A percentile compares a stretch with the other conserved stretches of the same genome.
These are phyloP conservation scores for Oncopodura yosiiana DNA, from an alignment of 1,140 invertebrate species.

Conservation along the genomic window DNA sequence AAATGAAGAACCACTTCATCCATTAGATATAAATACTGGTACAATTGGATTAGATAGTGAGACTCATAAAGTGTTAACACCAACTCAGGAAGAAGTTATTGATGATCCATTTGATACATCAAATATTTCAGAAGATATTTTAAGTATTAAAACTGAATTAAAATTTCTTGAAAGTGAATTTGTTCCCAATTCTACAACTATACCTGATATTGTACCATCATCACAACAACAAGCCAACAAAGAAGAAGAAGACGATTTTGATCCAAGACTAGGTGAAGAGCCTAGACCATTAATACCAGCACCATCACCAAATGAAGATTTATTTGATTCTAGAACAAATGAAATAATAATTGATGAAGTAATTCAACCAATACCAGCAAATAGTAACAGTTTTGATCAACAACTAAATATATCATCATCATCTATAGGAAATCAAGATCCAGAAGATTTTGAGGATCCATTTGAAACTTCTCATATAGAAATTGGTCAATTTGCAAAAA, in stretches of 20 bases:
- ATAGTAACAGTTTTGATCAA: background rate
- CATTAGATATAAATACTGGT: constrained; percentile 13
- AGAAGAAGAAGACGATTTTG: constrained; percentile 42
- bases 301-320: constrained; percentile 38
- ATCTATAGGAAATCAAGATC: background rate
- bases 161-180: constrained; percentile 62
- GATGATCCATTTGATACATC: constrained; percentile 76
- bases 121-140: constrained; percentile 50
- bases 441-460: constrained; percentile 23
- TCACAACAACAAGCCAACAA: background rate
- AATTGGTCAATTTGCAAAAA: constrained; percentile 18
- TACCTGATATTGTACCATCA: constrained; percentile 11
- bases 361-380: constrained; percentile 30
- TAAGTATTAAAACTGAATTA: constrained; percentile 61
- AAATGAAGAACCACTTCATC: constrained; percentile 23
- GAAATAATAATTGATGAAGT: constrained; percentile 22
- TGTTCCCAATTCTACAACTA: background rate
- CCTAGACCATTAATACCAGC: constrained; percentile 42
- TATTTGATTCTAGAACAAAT: background rate
- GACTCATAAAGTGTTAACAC: constrained; percentile 62
- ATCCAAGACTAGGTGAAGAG: constrained; percentile 52
- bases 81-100: constrained; percentile 47
- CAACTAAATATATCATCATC: constrained; percentile 1
- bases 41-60: background rate
- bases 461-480: constrained; percentile 31